A percentile compares a stretch with the other conserved stretches of the same genome.
These are phyloP conservation scores for Zosterops lateralis DNA, from an alignment of 2,113 vertebrate genomes.

Conservation along the genomic window DNA sequence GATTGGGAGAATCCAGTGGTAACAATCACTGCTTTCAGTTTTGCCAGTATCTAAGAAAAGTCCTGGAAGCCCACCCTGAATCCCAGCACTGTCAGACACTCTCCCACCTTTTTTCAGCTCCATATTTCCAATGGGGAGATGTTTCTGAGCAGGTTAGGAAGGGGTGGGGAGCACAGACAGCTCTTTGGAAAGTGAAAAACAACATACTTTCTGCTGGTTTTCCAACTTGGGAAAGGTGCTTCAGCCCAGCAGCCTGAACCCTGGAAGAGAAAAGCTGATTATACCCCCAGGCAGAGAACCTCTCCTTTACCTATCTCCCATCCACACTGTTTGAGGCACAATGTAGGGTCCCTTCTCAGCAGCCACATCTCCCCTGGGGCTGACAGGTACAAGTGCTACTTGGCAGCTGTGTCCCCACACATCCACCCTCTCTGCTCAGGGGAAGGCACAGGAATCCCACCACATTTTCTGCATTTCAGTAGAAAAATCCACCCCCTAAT, in stretches of 20 bases:
- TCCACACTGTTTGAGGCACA: neutral
- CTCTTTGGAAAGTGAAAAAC: neutral
- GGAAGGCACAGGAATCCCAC: neutral
- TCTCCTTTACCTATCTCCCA: neutral
- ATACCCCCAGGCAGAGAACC: neutral
- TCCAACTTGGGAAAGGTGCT: neutral
- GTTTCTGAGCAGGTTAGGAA: neutral
- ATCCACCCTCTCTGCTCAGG: neutral
- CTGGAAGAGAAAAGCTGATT: neutral
- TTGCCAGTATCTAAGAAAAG: neutral
- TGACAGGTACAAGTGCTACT: neutral
- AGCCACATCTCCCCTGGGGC: neutral
- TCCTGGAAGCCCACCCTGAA: neutral
- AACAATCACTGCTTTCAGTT: neutral
- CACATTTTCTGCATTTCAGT: neutral
- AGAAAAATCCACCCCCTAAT: neutral
- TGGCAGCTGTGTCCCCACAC: neutral
- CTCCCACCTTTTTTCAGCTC: neutral
- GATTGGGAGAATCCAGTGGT: neutral
- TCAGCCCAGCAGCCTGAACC: neutral
- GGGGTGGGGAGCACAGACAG: neutral
- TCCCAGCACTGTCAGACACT: neutral
- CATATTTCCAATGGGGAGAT: neutral
- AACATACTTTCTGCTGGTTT: neutral
- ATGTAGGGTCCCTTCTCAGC: neutral